Evolutionary conservation across 2,888 invertebrate species (phyloP).

Genomic region (Dendrolimus pini): DNA sequence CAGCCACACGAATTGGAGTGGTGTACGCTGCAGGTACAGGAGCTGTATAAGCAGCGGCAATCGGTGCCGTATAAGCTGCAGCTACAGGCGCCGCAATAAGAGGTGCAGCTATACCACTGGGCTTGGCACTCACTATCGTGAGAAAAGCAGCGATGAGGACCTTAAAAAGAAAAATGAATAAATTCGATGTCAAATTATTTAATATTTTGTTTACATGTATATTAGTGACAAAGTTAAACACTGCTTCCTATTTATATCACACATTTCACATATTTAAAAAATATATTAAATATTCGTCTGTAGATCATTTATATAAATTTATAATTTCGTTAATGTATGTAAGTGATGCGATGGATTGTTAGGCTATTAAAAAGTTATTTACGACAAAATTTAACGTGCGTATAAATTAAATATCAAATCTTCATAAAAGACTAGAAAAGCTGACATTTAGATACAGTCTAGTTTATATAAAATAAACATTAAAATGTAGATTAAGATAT

Average conservation of each 20-base stretch:
- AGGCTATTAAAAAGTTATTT: too few relatives aligned
- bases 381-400: not conserved
- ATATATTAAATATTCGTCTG: too few relatives aligned
- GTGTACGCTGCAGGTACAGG: slow-evolving; percentile 43
- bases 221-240: too few relatives aligned
- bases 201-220: too few relatives aligned
- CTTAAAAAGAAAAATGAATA: slow-evolving; percentile 25
- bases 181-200: too few relatives aligned
- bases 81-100: slow-evolving; percentile 28
- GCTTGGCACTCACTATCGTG: slow-evolving; percentile 57
- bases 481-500: not conserved
- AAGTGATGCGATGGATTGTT: too few relatives aligned
- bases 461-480: not conserved
- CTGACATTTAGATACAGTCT: not conserved
- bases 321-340: too few relatives aligned
- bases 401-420: slow-evolving; percentile 3
- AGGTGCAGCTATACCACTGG: slow-evolving; percentile 32
- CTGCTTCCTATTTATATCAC: too few relatives aligned
- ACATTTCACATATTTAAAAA: too few relatives aligned
- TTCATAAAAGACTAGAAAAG: not conserved
- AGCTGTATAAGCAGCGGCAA: slow-evolving; percentile 36
- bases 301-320: too few relatives aligned
- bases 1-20: slow-evolving; percentile 51
- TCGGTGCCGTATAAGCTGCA: slow-evolving; percentile 29
- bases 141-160: slow-evolving; percentile 50